Evolutionary conservation across 2,113 vertebrate species (phyloP).

Genomic region (Paramormyrops kingsleyae): DNA sequence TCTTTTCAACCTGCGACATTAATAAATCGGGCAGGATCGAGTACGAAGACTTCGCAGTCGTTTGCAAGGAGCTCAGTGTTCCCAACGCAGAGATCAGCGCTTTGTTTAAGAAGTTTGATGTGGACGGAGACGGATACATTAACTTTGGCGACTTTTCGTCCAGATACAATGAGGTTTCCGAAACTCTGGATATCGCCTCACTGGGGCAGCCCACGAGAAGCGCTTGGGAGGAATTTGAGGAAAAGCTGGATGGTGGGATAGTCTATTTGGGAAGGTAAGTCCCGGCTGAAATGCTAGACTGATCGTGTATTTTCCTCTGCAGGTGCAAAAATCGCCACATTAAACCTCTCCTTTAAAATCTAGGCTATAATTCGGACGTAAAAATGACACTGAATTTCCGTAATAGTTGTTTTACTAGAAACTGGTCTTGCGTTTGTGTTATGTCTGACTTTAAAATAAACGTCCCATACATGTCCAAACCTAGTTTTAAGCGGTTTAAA

Average conservation of each 20-base stretch:
- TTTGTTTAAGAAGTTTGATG: slow-evolving; percentile 60
- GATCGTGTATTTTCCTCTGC: neutral
- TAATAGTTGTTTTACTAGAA: neutral
- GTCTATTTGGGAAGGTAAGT: slow-evolving; percentile 53
- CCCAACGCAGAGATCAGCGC: slow-evolving; percentile 41
- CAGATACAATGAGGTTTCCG: slow-evolving; percentile 59
- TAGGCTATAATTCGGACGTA: neutral
- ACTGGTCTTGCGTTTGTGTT: neutral
- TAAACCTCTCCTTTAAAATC: neutral
- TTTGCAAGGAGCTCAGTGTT: slow-evolving; percentile 61
- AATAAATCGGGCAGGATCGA: slow-evolving; percentile 65
- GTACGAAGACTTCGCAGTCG: slow-evolving; percentile 59
- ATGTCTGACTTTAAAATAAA: neutral
- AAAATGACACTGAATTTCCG: neutral
- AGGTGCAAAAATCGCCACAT: neutral
- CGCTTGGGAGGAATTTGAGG: slow-evolving; percentile 57
- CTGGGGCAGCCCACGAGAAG: slow-evolving; percentile 20
- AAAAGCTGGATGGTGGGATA: slow-evolving; percentile 43
- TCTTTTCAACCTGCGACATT: slow-evolving; percentile 65
- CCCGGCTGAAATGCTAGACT: neutral
- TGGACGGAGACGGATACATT: slow-evolving; percentile 54
- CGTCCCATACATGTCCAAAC: neutral
- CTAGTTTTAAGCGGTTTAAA: neutral
- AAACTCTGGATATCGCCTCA: slow-evolving; percentile 48
- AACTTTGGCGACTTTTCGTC: slow-evolving; percentile 59